Evolutionary conservation across 2,797 vertebrate genomes (phyloP).

Genomic region (Gallinago nigripennis): DNA sequence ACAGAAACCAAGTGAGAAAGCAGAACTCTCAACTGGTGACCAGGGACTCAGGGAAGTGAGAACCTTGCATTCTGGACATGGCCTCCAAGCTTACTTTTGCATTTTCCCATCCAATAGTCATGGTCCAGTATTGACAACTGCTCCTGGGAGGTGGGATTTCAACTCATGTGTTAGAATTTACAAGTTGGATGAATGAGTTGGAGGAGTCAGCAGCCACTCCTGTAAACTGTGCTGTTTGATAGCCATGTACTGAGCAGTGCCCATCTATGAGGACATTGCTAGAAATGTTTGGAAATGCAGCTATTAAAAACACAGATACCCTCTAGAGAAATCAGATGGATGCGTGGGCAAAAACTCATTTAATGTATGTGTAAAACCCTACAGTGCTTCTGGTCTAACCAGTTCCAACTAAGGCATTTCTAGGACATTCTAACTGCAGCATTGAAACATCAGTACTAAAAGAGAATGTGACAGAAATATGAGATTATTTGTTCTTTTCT

Average conservation of each 20-base stretch:
- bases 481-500: conserved; percentile 23
- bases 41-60: background rate
- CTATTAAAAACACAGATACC: background rate
- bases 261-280: background rate
- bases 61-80: background rate
- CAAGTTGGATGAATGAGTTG: background rate
- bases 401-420: background rate
- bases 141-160: background rate
- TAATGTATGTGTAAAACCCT: background rate
- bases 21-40: background rate
- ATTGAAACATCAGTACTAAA: background rate
- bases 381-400: background rate
- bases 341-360: background rate
- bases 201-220: background rate
- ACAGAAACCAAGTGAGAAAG: background rate
- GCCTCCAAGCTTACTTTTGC: background rate
- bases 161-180: background rate
- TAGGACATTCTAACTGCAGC: background rate
- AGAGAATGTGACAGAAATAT: background rate
- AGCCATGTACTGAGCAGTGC: background rate
- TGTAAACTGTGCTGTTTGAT: background rate
- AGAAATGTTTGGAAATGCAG: background rate
- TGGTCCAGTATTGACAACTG: background rate
- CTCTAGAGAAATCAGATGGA: background rate
- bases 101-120: background rate